Base-by-base conservation (phyloP, 2,113 vertebrate species). In the Gulo gulo region DNA sequence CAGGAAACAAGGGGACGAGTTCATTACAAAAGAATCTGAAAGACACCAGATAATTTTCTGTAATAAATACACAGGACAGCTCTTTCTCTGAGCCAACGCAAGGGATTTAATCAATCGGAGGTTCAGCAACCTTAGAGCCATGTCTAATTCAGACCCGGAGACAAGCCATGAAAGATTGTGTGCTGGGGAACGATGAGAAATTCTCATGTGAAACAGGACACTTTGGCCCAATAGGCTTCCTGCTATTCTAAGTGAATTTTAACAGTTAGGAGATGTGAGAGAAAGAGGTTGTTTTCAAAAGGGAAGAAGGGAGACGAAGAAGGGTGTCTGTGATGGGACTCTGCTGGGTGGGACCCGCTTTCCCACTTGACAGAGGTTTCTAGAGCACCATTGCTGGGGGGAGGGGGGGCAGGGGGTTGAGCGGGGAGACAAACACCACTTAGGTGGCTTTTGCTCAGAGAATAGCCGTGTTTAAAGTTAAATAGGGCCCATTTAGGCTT, bases 31-130 rank as follows among this genome's bases (percentile, higher is more conserved):
- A 74, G 69, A 87, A 96, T 94, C 86, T 88, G 69, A 74, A 83
- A 95, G 74, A 84, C 61, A 73, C 42, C 13, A 93, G 55, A 97
- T 87, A 94, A 87, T 95, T 95, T 92, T 83, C 65, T 82, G 94
- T 91, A 89, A 76, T 94, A 97, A 95, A 95, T 83, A 96, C 2
- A 88, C 45, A 92, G 36, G 82, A 80, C 57, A 69, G 88, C 50
- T 74, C 65, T 94, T 82, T 73, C 47, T 96, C 79, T 96, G 95
- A 96, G 61, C 86, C 61, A 94, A 83, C 73, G 93, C 73, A 69
- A 93, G 50, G 74, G 65, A 93, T 57, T 95, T 95, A 92, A 90
- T 74, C 76, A 81, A 73, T 74, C 47, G 65, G 74, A 23, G 87
- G 82, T 95, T 95, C 92, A 97, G 8, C 73, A 91, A 92, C 83